These are phyloP conservation scores for Varecia variegata DNA, from an alignment of 2,797 vertebrate species.

Conservation along the genomic window DNA sequence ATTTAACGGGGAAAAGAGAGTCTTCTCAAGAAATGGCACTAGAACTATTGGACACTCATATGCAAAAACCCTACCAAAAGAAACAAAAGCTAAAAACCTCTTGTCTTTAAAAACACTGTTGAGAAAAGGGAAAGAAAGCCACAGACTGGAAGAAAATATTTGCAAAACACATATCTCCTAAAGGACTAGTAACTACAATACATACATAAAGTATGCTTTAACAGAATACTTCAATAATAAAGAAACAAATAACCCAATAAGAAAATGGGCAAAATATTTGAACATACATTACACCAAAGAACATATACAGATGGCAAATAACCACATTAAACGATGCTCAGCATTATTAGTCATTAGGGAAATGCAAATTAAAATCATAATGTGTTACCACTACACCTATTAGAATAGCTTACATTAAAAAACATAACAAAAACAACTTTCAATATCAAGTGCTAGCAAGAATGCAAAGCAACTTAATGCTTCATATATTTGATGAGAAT, in stretches of 20 bases:
- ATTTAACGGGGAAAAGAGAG: background rate
- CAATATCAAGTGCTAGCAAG: background rate
- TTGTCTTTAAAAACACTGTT: background rate
- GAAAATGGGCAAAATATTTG: slow-evolving; percentile 33
- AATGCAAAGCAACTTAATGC: background rate
- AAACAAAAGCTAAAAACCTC: background rate
- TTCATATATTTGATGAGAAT: background rate
- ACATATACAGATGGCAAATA: background rate
- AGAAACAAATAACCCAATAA: background rate
- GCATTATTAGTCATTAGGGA: background rate
- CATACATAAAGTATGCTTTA: background rate
- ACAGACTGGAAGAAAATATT: slow-evolving; percentile 33
- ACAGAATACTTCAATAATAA: background rate
- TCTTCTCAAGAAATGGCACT: slow-evolving; percentile 25
- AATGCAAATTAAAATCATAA: slow-evolving; percentile 28
- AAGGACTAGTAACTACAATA: background rate
- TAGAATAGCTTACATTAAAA: background rate
- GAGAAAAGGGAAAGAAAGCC: slow-evolving; percentile 15
- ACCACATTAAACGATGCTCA: background rate
- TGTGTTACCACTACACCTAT: background rate
- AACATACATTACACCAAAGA: background rate
- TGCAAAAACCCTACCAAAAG: background rate
- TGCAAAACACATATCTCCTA: background rate
- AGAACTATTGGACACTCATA: background rate
- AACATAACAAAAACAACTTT: background rate